Conservation (phyloP, 2,113 vertebrate species). For the Psammodynastes pulverulentus region DNA sequence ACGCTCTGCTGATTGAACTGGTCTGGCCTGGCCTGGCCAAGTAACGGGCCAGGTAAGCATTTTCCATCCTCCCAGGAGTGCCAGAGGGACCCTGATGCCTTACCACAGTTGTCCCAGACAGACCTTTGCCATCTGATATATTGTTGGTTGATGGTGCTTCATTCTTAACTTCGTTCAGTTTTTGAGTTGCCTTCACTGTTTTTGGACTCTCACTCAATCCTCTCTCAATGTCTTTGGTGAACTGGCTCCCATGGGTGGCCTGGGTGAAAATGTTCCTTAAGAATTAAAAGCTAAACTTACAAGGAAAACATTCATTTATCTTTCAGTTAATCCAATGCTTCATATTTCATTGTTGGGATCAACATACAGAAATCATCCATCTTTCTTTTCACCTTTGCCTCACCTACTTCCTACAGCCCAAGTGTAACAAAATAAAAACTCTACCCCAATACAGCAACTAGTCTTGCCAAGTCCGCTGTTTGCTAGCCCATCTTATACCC, state of each 20-base stretch:
- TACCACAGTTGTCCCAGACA: not conserved
- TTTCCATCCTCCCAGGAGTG: not conserved
- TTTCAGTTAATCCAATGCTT: not conserved
- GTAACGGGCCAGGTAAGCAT: no score
- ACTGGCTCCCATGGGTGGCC: constrained; percentile 54
- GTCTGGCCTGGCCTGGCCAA: no score
- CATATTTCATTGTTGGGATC: not conserved
- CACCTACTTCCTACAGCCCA: not conserved
- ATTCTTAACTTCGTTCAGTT: constrained; percentile 49
- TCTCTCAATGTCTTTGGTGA: constrained; percentile 59
- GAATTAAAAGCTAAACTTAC: not conserved
- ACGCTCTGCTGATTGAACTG: no score
- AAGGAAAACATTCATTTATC: not conserved
- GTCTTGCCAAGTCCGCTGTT: not conserved
- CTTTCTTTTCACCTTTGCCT: not conserved
- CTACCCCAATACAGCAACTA: not conserved
- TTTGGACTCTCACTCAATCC: constrained; percentile 36
- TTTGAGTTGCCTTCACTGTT: constrained; percentile 41
- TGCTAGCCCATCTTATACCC: not conserved
- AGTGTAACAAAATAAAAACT: not conserved
- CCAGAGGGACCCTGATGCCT: not conserved
- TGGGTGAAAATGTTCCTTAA: constrained; percentile 45
- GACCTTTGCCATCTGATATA: constrained; percentile 69
- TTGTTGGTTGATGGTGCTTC: constrained; percentile 71
- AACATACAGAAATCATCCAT: not conserved